Conservation (phyloP, 92 coral and sea anemone species). For the Porites lobata region DNA sequence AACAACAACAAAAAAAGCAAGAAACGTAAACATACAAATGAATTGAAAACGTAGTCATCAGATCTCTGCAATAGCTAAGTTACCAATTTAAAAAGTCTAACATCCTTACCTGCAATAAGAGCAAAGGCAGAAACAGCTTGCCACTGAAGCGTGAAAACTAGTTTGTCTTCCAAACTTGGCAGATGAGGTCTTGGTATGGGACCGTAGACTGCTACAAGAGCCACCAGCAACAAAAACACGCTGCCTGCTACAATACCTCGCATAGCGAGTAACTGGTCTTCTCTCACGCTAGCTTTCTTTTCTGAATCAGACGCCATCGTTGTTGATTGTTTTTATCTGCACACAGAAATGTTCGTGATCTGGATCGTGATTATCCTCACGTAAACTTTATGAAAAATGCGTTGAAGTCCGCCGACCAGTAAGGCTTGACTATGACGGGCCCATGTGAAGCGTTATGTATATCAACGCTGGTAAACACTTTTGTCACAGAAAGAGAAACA, state of each 20-base stretch:
- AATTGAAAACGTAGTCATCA: background rate
- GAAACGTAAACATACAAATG: no score
- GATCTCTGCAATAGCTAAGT: background rate
- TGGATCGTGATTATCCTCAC: no score
- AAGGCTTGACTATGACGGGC: no score
- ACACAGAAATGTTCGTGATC: no score
- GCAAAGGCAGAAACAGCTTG: constrained; percentile 43
- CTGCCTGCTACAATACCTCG: constrained; percentile 37
- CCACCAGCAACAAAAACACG: constrained; percentile 37
- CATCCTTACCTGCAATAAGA: constrained; percentile 30
- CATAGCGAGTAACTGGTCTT: constrained; percentile 35
- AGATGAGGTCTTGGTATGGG: constrained; percentile 44
- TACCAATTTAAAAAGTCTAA: no score
- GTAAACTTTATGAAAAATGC: no score
- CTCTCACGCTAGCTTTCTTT: constrained; percentile 45
- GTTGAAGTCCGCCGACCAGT: no score
- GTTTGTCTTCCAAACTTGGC: constrained; percentile 31
- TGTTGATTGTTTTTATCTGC: background rate
- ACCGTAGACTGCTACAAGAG: constrained; percentile 41
- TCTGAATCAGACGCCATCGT: constrained; percentile 44
- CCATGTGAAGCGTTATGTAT: no score
- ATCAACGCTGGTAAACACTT: no score
- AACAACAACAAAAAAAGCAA: background rate
- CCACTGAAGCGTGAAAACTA: constrained; percentile 51
- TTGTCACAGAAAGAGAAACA: no score